Base-by-base conservation (phyloP, 2,888 invertebrate genomes). In the Nomada hirtipes region DNA sequence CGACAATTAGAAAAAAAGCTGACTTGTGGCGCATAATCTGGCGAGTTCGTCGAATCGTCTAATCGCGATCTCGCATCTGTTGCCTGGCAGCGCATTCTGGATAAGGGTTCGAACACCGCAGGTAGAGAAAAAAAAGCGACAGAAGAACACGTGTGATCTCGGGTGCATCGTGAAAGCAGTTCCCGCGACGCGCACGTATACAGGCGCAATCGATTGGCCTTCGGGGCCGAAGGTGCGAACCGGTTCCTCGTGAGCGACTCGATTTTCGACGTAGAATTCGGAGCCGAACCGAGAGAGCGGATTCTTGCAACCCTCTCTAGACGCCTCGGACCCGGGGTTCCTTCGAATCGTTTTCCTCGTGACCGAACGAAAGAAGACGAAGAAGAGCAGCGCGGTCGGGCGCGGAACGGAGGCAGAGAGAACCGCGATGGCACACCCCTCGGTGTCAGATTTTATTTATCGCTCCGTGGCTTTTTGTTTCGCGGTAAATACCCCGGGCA, bases 391-490 rank as follows among this genome's bases (percentile, higher is more conserved):
- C 18, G 63, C 72, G 57, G 36, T 63, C 55, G 55, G 10, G 23
- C 80, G 83, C 71, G 80, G 76, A 64, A 79, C 83, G 68, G 67
- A 71, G 81, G 79, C 36, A 55, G 76, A 82, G 71, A 70, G 79
- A 69, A 76, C 72, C 60, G 74, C n/a, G n/a, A 26, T 1, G 79
- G 67, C 84, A 83, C 88, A 86, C 87, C 88, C 85, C 87, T 77
- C 64, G 72, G 83, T 80, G 86, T 86, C 85, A 86, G 86, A 90
- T 90, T 89, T 91, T 90, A 91, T 91, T 91, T 91, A 91, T 90
- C 84, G 85, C 81, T 26, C 60, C 61, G 60, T 69, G 71, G 85
- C 86, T 89, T 91, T 90, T 90, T 89, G 85, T 88, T 86, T 88
- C 81, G 70, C 82, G 83, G 86, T 90, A 90, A 92, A 90, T 89